Base-by-base conservation (phyloP, 2,888 invertebrate species). In the Drosophila recens region DNA sequence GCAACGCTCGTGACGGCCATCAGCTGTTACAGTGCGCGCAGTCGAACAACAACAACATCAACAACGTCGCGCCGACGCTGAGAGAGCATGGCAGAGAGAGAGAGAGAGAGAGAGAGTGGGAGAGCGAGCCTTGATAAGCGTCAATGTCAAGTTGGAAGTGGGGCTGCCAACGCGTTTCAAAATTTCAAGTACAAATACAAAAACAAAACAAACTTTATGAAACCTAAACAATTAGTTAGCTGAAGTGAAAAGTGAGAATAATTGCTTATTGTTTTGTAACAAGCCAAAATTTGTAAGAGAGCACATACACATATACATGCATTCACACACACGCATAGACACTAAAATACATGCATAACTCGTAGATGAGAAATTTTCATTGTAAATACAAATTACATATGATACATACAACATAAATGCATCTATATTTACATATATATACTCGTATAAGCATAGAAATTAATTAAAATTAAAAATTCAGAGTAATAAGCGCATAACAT, bases 11-110 rank as follows among this genome's bases (percentile, higher is more conserved):
- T 75, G 13, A 72, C 68, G 0, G 69, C 75, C 52, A 89, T 89
- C 20, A 75, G 75, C 54, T 87, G 85, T 63, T 85, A 84, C 15
- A 70, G 79, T 52, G 75, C 62, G 48, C 82, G 79, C 53, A 79
- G 43, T 40, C 80, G 79, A 33, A 36, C 53, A 51, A 45, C 53
- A 51, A 45, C 40, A 23, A 4, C 66, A 13, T 6, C 62, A 36
- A 20, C 67, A 27, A n/a, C 64, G 52, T 10, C 87, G 48, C 53
- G 80, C 20, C 42, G 78, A 33, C 61, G 71, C 65, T 62, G 42
- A 80, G 42, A 42, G 17, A n/a, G 27, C 27, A 27, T 27, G 45
- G 48, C 15, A 36, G 34, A 33, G 34, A 43, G 34, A 45, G 20
- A n/a, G 17, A n/a, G n/a, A n/a, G n/a, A 43, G 42, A 30, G 33